phyloP scores from a whole-genome alignment of 2,113 vertebrate species.

The Buteo buteo region DNA sequence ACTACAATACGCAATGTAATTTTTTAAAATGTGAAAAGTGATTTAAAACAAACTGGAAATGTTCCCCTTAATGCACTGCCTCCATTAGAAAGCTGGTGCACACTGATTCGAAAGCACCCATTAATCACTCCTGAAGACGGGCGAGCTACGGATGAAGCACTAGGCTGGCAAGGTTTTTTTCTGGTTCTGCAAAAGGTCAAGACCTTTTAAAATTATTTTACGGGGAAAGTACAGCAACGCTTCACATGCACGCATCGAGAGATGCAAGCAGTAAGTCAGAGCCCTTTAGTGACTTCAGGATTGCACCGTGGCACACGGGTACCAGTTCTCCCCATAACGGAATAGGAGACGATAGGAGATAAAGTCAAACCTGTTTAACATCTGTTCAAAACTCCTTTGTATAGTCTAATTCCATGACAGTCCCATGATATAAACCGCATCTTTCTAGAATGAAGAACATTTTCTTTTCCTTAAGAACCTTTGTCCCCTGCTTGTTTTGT shows the following conservation, averaged over 20 bases:
- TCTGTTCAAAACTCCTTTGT: background rate
- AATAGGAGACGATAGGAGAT: fast-evolving
- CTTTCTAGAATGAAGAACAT: background rate
- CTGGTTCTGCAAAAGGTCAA: background rate
- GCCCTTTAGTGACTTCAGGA: background rate
- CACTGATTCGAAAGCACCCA: fast-evolving
- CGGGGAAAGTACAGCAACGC: fast-evolving
- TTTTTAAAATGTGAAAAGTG: background rate
- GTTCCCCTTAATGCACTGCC: background rate
- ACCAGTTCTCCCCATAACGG: background rate
- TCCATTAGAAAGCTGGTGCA: background rate
- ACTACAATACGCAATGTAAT: fast-evolving
- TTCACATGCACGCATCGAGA: fast-evolving
- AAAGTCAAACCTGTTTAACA: background rate
- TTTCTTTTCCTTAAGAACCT: background rate
- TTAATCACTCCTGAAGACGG: fast-evolving
- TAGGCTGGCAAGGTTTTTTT: background rate
- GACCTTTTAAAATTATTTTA: background rate
- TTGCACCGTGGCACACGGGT: fast-evolving
- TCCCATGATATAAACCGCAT: fast-evolving
- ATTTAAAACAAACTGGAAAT: background rate
- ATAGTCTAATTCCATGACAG: background rate
- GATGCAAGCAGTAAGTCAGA: background rate
- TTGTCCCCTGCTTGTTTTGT: background rate
- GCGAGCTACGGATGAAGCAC: fast-evolving